A percentile compares a stretch with the other conserved stretches of the same genome.
Evolutionary conservation across 2,113 vertebrate species (phyloP).

Genomic region (Rhombomys opimus): DNA sequence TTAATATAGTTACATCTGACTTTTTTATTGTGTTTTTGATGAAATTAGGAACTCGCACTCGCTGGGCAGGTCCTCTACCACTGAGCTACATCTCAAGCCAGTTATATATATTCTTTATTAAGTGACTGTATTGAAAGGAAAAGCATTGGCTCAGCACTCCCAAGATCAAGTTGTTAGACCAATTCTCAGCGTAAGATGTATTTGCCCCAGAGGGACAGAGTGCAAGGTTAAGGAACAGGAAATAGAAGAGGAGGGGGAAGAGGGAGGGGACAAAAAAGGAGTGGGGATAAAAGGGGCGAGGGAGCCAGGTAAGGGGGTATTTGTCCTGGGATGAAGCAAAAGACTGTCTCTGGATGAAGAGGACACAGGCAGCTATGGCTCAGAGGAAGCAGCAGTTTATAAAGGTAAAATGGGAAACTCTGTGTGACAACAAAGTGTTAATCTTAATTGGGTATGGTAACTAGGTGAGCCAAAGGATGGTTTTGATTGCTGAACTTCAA

Average conservation of each 20-base stretch:
- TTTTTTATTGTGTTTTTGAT: background rate
- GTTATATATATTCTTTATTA: background rate
- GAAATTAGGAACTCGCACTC: background rate
- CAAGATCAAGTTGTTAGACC: background rate
- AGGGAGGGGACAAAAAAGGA: background rate
- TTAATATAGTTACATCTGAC: conserved; percentile 70
- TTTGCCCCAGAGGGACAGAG: background rate
- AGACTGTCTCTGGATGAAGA: background rate
- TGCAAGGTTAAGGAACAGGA: background rate
- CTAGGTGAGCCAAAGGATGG: background rate
- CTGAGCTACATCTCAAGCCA: background rate
- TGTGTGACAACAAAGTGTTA: background rate
- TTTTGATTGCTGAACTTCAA: background rate
- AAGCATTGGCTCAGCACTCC: background rate
- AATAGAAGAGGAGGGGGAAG: background rate
- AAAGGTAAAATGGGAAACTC: background rate
- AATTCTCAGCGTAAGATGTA: background rate
- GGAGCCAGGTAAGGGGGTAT: background rate
- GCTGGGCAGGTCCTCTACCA: background rate
- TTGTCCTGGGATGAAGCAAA: background rate
- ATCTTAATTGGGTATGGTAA: background rate
- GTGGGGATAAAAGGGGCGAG: background rate
- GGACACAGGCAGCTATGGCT: background rate
- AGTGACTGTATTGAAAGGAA: background rate
- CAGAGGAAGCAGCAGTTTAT: background rate